These are phyloP conservation scores for Amblyraja radiata DNA, from an alignment of 2,797 vertebrate species.

Conservation along the genomic window DNA sequence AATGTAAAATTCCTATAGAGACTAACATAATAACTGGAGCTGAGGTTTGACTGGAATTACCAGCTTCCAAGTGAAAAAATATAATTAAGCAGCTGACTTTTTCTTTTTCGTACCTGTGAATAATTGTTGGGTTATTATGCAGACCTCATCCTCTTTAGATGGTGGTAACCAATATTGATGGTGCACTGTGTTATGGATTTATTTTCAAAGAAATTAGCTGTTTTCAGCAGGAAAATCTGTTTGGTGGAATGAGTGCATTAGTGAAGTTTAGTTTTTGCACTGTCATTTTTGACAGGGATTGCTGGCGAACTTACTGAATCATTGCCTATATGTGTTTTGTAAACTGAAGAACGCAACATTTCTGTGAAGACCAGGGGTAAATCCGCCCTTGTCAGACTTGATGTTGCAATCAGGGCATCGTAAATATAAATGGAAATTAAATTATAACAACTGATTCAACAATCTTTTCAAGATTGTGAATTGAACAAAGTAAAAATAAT, in stretches of 20 bases:
- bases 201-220: background rate
- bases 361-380: background rate
- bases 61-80: background rate
- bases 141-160: background rate
- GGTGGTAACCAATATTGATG: background rate
- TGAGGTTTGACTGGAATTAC: background rate
- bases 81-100: background rate
- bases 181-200: background rate
- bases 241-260: background rate
- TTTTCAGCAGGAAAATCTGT: background rate
- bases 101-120: background rate
- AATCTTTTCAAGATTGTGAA: slow-evolving; percentile 11
- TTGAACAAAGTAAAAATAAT: background rate
- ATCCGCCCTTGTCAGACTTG: background rate
- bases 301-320: background rate
- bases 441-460: background rate
- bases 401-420: background rate
- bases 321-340: background rate
- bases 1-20: background rate
- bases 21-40: background rate
- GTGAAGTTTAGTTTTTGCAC: background rate
- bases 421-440: background rate
- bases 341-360: background rate
- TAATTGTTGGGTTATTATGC: background rate
- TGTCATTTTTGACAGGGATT: background rate